These are phyloP conservation scores for Drosophila sproati DNA, from an alignment of 1,140 invertebrate species.

Conservation along the genomic window DNA sequence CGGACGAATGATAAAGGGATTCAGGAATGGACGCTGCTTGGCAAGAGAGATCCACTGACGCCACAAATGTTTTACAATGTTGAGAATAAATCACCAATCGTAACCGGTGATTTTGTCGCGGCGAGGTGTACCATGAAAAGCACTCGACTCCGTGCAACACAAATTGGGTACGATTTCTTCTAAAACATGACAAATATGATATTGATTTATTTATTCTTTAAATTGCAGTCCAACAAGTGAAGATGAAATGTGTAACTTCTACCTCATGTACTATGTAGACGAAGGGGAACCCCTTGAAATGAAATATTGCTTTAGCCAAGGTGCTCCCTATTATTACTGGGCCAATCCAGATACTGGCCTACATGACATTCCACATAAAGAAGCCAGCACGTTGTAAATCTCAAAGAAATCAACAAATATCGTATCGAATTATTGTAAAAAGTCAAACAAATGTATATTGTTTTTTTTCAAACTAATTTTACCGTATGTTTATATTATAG, in stretches of 20 bases:
- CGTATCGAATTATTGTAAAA: constrained; percentile 31
- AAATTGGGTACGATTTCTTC: constrained; percentile 89
- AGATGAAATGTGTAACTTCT: constrained; percentile 99
- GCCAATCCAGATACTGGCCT: constrained; percentile 86
- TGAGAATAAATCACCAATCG: constrained; percentile 87
- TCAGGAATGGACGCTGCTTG: constrained; percentile 92
- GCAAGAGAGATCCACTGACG: constrained; percentile 95
- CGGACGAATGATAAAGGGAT: constrained; percentile 86
- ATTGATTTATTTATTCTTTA: constrained; percentile 1
- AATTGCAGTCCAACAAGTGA: constrained; percentile 90
- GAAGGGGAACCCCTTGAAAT: constrained; percentile 90
- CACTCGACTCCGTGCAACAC: constrained; percentile 87
- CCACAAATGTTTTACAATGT: constrained; percentile 99
- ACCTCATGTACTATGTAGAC: constrained; percentile 98
- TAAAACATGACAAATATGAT: not conserved
- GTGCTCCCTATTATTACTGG: constrained; percentile 94
- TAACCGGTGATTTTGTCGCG: constrained; percentile 91
- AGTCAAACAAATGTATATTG: constrained; percentile 67
- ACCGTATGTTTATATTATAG: constrained; percentile 37
- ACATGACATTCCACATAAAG: constrained; percentile 91
- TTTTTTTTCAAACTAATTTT: constrained; percentile 63
- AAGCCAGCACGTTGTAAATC: constrained; percentile 87
- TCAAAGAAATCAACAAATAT: constrained; percentile 6
- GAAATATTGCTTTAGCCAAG: constrained; percentile 94
- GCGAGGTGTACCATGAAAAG: constrained; percentile 96